These are phyloP conservation scores for Sebastes matsubarae DNA, from an alignment of 2,797 vertebrate genomes.

Conservation along the genomic window DNA sequence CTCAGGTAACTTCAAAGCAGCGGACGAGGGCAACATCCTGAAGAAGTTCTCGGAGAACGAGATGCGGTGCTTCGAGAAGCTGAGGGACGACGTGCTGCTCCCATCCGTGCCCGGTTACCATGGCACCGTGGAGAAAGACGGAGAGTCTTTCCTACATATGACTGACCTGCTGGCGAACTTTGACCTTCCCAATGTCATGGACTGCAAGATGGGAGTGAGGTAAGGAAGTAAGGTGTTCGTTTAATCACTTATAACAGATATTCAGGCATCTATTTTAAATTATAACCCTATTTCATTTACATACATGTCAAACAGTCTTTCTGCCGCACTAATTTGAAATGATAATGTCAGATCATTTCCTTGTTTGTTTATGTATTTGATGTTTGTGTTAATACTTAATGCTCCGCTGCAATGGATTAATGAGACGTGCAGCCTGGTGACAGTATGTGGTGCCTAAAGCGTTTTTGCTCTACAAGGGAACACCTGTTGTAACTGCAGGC, in stretches of 20 bases:
- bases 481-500: slow-evolving; percentile 77
- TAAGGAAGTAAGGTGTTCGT: slow-evolving; percentile 48
- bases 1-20: slow-evolving; percentile 96
- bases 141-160: slow-evolving; percentile 92
- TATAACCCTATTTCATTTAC: background rate
- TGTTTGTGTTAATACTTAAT: background rate
- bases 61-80: slow-evolving; percentile 89
- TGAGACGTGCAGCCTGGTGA: background rate
- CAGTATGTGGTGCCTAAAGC: slow-evolving; percentile 10
- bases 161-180: slow-evolving; percentile 92
- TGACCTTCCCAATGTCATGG: slow-evolving; percentile 94
- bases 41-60: slow-evolving; percentile 96
- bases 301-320: background rate
- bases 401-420: background rate
- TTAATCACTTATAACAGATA: background rate
- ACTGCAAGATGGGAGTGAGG: slow-evolving; percentile 99
- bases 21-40: slow-evolving; percentile 93
- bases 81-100: slow-evolving; percentile 87
- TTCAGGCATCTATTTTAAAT: background rate
- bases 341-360: background rate
- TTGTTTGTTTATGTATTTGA: background rate
- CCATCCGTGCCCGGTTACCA: slow-evolving; percentile 90
- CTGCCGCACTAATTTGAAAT: background rate
- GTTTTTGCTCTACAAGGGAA: slow-evolving; percentile 62
- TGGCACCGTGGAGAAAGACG: slow-evolving; percentile 92